Evolutionary conservation across 2,888 invertebrate genomes (phyloP).

Genomic region (Noctua fimbriata): DNA sequence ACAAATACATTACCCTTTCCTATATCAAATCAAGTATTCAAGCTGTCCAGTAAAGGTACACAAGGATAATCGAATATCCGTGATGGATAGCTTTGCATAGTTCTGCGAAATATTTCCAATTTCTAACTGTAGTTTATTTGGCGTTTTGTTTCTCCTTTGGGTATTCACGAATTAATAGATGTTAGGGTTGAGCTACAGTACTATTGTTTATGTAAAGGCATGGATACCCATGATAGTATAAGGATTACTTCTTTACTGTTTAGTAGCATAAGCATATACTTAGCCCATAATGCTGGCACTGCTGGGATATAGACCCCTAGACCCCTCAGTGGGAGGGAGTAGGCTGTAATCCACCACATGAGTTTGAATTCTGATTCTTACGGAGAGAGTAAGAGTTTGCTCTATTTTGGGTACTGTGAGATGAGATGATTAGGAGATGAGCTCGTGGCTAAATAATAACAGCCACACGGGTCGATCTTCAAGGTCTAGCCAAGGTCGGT

Average conservation of each 20-base stretch:
- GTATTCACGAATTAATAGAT: conserved; percentile 20
- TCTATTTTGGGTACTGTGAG: background rate
- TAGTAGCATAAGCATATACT: too few species aligned
- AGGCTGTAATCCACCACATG: background rate
- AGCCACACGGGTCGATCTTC: too few species aligned
- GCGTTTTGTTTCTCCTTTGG: background rate
- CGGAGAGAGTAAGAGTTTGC: background rate
- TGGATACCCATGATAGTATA: too few species aligned
- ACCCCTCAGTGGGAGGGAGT: too few species aligned
- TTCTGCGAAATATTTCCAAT: conserved; percentile 18
- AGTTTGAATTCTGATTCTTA: background rate
- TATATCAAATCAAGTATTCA: conserved; percentile 15
- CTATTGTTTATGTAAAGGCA: background rate
- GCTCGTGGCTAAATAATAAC: too few species aligned
- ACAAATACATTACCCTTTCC: background rate
- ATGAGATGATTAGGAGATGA: too few species aligned
- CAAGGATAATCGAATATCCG: conserved; percentile 30
- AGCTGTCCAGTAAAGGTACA: conserved; percentile 3
- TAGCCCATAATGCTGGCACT: too few species aligned
- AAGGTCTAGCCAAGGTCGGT: too few species aligned
- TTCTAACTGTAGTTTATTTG: background rate
- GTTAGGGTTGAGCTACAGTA: background rate
- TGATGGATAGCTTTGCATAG: conserved; percentile 25
- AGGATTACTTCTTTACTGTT: too few species aligned
- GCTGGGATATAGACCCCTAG: too few species aligned